Evolutionary conservation across 2,888 invertebrate species (phyloP), one percentile per base, ranked within the genome.

Genomic region (Leucophenga montana): DNA sequence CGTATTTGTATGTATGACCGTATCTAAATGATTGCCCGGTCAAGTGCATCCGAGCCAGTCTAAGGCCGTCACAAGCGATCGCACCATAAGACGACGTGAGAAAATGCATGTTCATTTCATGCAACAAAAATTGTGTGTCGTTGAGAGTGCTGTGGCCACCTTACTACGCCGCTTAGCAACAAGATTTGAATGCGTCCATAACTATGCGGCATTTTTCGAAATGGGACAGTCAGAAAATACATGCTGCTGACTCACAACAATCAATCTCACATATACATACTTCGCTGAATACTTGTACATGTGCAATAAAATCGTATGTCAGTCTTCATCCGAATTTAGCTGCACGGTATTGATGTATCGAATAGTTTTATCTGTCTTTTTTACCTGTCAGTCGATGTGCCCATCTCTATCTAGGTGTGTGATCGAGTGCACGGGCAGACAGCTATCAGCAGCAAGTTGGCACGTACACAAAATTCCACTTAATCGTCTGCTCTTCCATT

Each of bases 101-200:
- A 83, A 81, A 83, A 80, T 78, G 77, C 81, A 81, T 83, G 83
- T 80, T 77, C 39, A 80, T 81, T 80, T 77, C 39, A 80, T 83
- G 80, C 81, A 78, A 81, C 80, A 81, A 78, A 82, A 79, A 8
- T 39, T 80, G 76, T 80, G 83, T 82, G 78, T 78, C 79, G 79
- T 78, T 79, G n/a, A n/a, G n/a, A n/a, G 78, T 77, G 71, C 75
- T 77, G 72, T 4, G 70, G 57, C 64, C 54, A 16, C 16, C 18
- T 56, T 39, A 3, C 18, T 13, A 22, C 22, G 66, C 72, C 69
- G 72, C 74, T 54, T 72, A 68, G 72, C 74, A 74, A 74, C 74
- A 75, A 67, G 39, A 61, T 71, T 64, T 73, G 18, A 57, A 68
- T 71, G 75, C 27, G 48, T n/a, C 6, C 39, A 31, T 56, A 27